Evolutionary conservation across 2,888 invertebrate species (phyloP).

Genomic region (Limnephilus marmoratus): DNA sequence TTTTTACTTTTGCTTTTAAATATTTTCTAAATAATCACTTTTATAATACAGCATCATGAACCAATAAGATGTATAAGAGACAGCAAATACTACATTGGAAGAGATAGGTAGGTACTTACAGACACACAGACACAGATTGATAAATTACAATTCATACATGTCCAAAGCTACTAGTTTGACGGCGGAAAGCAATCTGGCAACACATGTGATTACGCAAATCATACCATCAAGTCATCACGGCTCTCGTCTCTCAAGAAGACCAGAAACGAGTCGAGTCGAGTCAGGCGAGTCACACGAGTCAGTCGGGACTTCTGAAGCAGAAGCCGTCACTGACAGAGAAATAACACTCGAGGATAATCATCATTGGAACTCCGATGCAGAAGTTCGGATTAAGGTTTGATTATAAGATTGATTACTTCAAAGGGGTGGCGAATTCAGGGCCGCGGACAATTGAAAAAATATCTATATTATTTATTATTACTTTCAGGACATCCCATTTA

Average conservation of each 20-base stretch:
- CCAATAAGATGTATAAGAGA: too few species aligned
- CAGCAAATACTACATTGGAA: too few species aligned
- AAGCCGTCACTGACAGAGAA: background rate
- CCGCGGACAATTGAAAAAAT: background rate
- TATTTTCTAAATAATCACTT: too few species aligned
- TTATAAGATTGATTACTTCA: background rate
- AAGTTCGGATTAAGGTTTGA: background rate
- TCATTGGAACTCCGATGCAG: background rate
- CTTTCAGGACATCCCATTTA: background rate
- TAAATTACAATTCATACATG: background rate
- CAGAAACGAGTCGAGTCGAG: background rate
- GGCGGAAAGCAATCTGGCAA: background rate
- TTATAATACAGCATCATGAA: too few species aligned
- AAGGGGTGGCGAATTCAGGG: background rate
- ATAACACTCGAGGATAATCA: constrained; percentile 9
- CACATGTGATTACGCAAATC: background rate
- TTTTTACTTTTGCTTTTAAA: too few species aligned
- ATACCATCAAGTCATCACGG: background rate
- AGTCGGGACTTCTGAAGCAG: background rate
- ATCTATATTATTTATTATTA: background rate
- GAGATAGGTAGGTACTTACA: too few species aligned
- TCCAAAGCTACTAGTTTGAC: background rate
- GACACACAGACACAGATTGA: background rate
- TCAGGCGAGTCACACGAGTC: background rate
- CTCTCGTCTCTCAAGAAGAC: background rate